phyloP scores from a whole-genome alignment of 2,888 invertebrate species.

The Catonia carolina region DNA sequence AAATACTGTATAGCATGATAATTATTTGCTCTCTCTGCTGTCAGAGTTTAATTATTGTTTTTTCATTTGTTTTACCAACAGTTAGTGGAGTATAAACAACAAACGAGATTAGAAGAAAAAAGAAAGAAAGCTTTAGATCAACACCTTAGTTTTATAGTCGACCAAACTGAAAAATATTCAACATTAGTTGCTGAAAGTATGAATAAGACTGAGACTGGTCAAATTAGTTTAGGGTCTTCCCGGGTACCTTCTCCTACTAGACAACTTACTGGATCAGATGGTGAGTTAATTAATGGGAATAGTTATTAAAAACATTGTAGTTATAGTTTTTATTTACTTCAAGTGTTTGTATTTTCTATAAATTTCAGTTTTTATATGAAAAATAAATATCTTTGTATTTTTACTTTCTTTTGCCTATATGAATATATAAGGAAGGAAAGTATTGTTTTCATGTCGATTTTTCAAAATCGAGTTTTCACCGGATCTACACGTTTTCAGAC shows the following conservation, averaged over 20 bases:
- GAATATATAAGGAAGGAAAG: no score
- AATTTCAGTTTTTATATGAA: no score
- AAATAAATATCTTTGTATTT: no score
- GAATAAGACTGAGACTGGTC: slow-evolving; percentile 46
- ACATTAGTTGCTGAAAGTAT: slow-evolving; percentile 82
- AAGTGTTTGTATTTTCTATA: background rate
- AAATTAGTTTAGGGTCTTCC: slow-evolving; percentile 17
- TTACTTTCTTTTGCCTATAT: no score
- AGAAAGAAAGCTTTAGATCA: slow-evolving; percentile 91
- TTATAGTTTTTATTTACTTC: background rate
- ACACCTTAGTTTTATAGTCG: slow-evolving; percentile 95
- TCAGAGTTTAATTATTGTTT: no score
- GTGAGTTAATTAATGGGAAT: slow-evolving; percentile 24
- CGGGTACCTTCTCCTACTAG: slow-evolving; percentile 21
- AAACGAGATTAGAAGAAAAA: slow-evolving; percentile 87
- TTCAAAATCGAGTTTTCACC: no score
- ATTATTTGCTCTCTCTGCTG: no score
- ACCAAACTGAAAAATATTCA: slow-evolving; percentile 96
- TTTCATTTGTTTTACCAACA: no score
- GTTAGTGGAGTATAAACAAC: slow-evolving; percentile 90
- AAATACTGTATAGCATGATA: no score
- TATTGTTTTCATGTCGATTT: no score
- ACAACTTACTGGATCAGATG: slow-evolving; percentile 26
- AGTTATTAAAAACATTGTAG: background rate
- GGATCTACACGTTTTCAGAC: no score